Evolutionary conservation across 2,888 invertebrate species (phyloP).

Genomic region (Napeogenes sylphis): DNA sequence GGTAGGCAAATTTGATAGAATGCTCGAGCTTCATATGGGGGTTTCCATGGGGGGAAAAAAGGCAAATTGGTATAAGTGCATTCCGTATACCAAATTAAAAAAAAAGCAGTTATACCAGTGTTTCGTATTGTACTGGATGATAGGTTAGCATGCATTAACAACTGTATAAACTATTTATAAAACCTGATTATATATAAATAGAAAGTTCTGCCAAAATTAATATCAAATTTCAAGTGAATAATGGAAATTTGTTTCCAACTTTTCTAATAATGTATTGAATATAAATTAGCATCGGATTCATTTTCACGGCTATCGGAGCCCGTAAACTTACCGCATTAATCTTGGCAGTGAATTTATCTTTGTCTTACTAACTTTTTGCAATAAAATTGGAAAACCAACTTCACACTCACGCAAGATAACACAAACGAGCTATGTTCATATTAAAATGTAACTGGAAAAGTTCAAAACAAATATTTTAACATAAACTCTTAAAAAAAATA

Average conservation of each 20-base stretch:
- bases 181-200: too few relatives aligned
- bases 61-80: too few relatives aligned
- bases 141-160: too few relatives aligned
- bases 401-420: conserved; percentile 8
- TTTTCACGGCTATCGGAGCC: conserved; percentile 4
- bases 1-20: too few relatives aligned
- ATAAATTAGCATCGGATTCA: not conserved
- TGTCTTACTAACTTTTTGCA: conserved; percentile 4
- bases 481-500: not conserved
- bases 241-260: not conserved
- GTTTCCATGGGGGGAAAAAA: too few relatives aligned
- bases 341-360: conserved; percentile 7
- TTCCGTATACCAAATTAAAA: too few relatives aligned
- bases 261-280: conserved; percentile 7
- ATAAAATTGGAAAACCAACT: conserved; percentile 5
- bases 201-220: too few relatives aligned
- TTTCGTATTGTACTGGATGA: too few relatives aligned
- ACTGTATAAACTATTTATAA: too few relatives aligned
- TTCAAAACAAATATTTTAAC: not conserved
- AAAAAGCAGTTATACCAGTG: too few relatives aligned
- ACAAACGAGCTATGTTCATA: conserved; percentile 1
- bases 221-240: too few relatives aligned
- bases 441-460: not conserved
- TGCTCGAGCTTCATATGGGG: too few relatives aligned
- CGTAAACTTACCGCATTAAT: conserved; percentile 7